Conservation (phyloP, 2,797 vertebrate genomes). For the Myotis myotis region DNA sequence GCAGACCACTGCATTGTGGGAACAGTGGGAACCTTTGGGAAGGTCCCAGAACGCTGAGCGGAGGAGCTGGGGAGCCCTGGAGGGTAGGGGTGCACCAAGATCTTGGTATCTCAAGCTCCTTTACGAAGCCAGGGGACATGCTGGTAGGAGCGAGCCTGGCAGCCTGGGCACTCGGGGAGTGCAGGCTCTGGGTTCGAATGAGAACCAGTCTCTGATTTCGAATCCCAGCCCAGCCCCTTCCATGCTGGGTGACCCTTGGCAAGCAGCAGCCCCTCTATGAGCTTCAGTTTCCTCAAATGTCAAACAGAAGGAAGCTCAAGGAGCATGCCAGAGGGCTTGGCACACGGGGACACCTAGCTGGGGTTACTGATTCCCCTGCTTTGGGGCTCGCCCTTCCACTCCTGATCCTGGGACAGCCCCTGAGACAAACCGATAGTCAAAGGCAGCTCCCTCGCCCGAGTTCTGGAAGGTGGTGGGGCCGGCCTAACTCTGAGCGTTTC, state of each 20-base stretch:
- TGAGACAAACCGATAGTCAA: background rate
- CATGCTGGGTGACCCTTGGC: fast-evolving
- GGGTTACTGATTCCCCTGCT: too few species aligned
- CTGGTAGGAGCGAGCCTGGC: background rate
- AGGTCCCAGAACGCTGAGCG: fast-evolving
- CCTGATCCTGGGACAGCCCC: conserved; percentile 7
- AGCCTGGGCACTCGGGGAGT: background rate
- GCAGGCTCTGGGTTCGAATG: background rate
- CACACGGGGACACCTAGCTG: background rate
- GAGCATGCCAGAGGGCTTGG: background rate
- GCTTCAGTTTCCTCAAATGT: background rate
- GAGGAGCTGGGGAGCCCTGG: background rate
- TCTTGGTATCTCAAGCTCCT: fast-evolving
- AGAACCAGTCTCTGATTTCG: background rate
- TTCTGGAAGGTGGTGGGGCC: background rate
- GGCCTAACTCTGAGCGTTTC: background rate
- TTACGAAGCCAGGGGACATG: fast-evolving
- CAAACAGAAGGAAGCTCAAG: fast-evolving
- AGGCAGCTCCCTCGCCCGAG: background rate
- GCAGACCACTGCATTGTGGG: background rate
- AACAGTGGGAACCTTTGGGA: background rate
- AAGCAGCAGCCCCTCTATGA: background rate
- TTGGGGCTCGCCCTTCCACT: background rate
- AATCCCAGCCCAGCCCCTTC: too few species aligned
- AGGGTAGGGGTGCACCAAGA: too few species aligned